Conservation (phyloP, 2,797 vertebrate species). For the Phataginus tetradactyla region DNA sequence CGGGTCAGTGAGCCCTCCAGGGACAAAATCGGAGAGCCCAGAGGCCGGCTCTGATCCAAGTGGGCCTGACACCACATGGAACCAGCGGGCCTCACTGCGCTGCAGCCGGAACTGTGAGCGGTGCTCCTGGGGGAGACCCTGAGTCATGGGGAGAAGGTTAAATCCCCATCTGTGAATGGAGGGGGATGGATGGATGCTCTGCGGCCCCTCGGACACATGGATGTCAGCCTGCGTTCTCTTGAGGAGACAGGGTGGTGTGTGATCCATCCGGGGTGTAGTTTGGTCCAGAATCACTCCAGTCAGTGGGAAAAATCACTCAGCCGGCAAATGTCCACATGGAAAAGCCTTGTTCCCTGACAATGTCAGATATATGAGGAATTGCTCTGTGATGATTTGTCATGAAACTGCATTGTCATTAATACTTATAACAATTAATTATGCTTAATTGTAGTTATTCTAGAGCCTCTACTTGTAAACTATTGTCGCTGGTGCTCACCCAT, state of each 20-base stretch:
- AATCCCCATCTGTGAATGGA: not conserved
- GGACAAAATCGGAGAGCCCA: not conserved
- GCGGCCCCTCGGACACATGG: not conserved
- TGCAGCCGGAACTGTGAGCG: not conserved
- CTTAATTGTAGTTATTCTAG: not conserved
- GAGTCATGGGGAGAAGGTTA: not conserved
- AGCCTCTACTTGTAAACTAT: not conserved
- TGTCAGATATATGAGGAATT: not conserved
- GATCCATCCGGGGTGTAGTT: slow-evolving; percentile 43
- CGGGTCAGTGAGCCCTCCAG: not conserved
- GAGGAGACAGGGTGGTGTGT: not conserved
- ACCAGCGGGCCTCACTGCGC: not conserved
- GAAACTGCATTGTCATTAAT: not conserved
- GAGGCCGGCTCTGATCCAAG: not conserved
- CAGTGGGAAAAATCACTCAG: slow-evolving; percentile 21
- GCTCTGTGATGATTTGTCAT: not conserved
- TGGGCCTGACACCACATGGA: not conserved
- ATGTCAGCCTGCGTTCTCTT: slow-evolving; percentile 41
- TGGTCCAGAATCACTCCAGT: slow-evolving; percentile 49
- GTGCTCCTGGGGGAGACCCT: not conserved
- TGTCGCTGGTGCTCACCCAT: too few species aligned
- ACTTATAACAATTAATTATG: not conserved
- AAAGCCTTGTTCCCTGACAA: not conserved
- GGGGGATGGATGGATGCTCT: not conserved
- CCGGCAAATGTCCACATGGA: slow-evolving; percentile 51